phyloP scores from a whole-genome alignment of 2,888 invertebrate genomes.

The Hirudinaria manillensis region DNA sequence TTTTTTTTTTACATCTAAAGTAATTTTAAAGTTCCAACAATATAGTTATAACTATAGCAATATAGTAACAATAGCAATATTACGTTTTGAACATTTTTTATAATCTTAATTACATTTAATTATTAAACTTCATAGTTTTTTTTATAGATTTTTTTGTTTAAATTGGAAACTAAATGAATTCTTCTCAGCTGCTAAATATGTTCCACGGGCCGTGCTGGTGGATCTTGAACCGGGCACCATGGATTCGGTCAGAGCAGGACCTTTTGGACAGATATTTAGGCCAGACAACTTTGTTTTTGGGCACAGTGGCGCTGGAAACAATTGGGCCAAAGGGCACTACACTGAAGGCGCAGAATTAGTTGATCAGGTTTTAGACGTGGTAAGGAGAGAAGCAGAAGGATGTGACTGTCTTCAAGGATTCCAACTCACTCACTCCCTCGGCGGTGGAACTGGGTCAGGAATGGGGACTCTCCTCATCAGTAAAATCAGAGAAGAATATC shows the following conservation, averaged over 20 bases:
- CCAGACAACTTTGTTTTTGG: conserved; percentile 88
- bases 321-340: conserved; percentile 75
- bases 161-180: background rate
- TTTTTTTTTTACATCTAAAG: background rate
- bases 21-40: background rate
- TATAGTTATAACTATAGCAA: background rate
- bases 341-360: conserved; percentile 51
- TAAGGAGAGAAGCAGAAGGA: conserved; percentile 50
- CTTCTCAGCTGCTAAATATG: conserved; percentile 72
- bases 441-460: conserved; percentile 81
- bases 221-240: conserved; percentile 94
- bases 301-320: conserved; percentile 70
- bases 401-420: conserved; percentile 62
- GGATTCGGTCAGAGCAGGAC: conserved; percentile 90
- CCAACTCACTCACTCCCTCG: conserved; percentile 62
- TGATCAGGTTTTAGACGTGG: conserved; percentile 51
- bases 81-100: too few species aligned
- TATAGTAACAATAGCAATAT: too few species aligned
- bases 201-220: conserved; percentile 84
- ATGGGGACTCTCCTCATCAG: conserved; percentile 87
- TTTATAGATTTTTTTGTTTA: background rate
- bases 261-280: conserved; percentile 85
- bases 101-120: too few species aligned
- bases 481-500: conserved; percentile 93
- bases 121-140: too few species aligned